A percentile compares a stretch with the other conserved stretches of the same genome.
Evolutionary conservation across 2,888 invertebrate genomes (phyloP).

Genomic region (Euzophera pinguis): DNA sequence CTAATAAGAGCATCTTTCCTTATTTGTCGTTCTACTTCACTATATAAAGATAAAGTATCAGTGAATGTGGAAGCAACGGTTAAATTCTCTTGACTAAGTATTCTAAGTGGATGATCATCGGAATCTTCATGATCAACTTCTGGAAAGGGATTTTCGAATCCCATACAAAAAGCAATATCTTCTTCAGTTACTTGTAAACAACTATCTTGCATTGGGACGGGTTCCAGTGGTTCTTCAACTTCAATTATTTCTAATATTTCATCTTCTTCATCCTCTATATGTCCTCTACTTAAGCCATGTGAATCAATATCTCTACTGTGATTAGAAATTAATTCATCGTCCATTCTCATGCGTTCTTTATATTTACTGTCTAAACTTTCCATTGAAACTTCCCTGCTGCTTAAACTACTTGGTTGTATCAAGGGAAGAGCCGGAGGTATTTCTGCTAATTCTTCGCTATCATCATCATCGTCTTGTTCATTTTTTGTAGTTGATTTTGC

Average conservation of each 20-base stretch:
- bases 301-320: slow-evolving; percentile 76
- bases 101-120: slow-evolving; percentile 91
- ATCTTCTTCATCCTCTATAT: slow-evolving; percentile 81
- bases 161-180: slow-evolving; percentile 94
- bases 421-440: slow-evolving; percentile 90
- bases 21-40: slow-evolving; percentile 83
- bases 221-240: slow-evolving; percentile 88
- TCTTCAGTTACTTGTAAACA: slow-evolving; percentile 96
- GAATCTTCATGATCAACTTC: slow-evolving; percentile 85
- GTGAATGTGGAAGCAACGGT: slow-evolving; percentile 95
- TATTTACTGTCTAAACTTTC: slow-evolving; percentile 89
- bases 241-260: slow-evolving; percentile 90
- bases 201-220: slow-evolving; percentile 91
- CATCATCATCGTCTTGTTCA: slow-evolving; percentile 84
- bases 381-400: slow-evolving; percentile 90
- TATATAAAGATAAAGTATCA: slow-evolving; percentile 84
- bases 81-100: slow-evolving; percentile 94
- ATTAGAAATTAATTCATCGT: slow-evolving; percentile 76
- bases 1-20: slow-evolving; percentile 81
- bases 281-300: slow-evolving; percentile 71
- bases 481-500: slow-evolving; percentile 59
- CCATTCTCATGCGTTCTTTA: slow-evolving; percentile 84
- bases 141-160: slow-evolving; percentile 84
- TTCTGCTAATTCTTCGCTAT: slow-evolving; percentile 88
- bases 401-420: slow-evolving; percentile 85